Evolutionary conservation across 2,113 vertebrate species (phyloP), one percentile per base, ranked within the genome.

Genomic region (Uria lomvia): DNA sequence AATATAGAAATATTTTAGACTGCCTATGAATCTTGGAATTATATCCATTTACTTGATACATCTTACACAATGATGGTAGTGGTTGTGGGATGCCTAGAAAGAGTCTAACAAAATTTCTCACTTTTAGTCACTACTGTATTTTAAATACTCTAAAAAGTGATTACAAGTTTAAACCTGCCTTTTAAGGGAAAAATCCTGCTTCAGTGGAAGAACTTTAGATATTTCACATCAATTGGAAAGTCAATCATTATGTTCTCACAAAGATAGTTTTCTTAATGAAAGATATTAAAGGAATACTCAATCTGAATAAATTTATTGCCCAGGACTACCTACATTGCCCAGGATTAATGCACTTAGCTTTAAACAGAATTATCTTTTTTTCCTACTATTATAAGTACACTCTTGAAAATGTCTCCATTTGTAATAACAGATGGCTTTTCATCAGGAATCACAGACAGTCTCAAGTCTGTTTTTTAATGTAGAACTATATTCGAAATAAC

Each of bases 101-200:
- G 52, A 86, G 36, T 66, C 26, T 81, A 30, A 63, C 30, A 89
- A 79, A 76, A 72, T 56, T 95, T 81, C 74, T 85, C 89, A 86
- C 82, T 81, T 96, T 85, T 6, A 94, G 32, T 74, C 63, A 94
- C 60, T 93, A 80, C 43, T 86, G 75, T 42, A 16, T 56, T 95
- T 94, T 88, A 92, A 95, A 97, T 72, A 88, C 20, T 81, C 42
- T 62, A n/a, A 63, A 86, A 70, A 91, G 17, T 81, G 49, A 95
- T 86, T 88, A 94, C 32, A 94, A 91, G 63, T 92, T 95, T 88
- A 97, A 95, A 86, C 22, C 60, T 85, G 56, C 72, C 92, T 96
- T 77, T 76, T 88, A 85, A 92, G 90, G 88, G 83, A 82, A 76
- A 93, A 95, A 45, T 56, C 19, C 36, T 92, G 32, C 73, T 96